Evolutionary conservation across 1,140 invertebrate genomes (phyloP).

Genomic region (Augochlora pura): DNA sequence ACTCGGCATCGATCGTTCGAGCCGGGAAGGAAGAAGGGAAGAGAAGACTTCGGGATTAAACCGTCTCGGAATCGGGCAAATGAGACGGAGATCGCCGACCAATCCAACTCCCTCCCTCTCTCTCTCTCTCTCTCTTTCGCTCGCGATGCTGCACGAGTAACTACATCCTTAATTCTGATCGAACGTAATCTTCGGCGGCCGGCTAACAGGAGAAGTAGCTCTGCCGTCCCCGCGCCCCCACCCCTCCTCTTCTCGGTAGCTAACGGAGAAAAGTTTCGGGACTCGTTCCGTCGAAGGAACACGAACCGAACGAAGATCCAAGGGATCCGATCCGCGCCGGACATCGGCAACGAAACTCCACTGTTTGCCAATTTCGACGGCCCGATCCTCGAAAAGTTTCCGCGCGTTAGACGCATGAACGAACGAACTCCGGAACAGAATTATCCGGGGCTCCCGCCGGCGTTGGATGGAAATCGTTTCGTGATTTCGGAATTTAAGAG

Average conservation of each 20-base stretch:
- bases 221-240: no score
- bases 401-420: background rate
- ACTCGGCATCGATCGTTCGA: no score
- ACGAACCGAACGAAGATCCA: background rate
- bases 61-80: slow-evolving; percentile 38
- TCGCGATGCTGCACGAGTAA: slow-evolving; percentile 33
- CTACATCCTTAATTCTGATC: slow-evolving; percentile 61
- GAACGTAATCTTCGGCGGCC: slow-evolving; percentile 49
- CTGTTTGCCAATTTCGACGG: slow-evolving; percentile 21
- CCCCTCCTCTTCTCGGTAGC: background rate
- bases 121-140: no score
- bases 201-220: no score
- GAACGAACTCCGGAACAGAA: slow-evolving; percentile 1
- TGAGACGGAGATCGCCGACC: slow-evolving; percentile 48
- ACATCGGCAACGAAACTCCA: slow-evolving; percentile 29
- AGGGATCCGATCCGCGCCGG: slow-evolving; percentile 22
- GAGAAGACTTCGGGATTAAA: slow-evolving; percentile 41
- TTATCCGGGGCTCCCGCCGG: background rate
- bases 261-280: slow-evolving; percentile 35
- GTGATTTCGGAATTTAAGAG: background rate
- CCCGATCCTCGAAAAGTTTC: background rate
- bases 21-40: background rate
- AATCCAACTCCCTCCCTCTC: no score
- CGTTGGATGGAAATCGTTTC: background rate
- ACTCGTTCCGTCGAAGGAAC: slow-evolving; percentile 10